Evolutionary conservation across 2,888 invertebrate genomes (phyloP).

Genomic region (Plemyria rubiginata): DNA sequence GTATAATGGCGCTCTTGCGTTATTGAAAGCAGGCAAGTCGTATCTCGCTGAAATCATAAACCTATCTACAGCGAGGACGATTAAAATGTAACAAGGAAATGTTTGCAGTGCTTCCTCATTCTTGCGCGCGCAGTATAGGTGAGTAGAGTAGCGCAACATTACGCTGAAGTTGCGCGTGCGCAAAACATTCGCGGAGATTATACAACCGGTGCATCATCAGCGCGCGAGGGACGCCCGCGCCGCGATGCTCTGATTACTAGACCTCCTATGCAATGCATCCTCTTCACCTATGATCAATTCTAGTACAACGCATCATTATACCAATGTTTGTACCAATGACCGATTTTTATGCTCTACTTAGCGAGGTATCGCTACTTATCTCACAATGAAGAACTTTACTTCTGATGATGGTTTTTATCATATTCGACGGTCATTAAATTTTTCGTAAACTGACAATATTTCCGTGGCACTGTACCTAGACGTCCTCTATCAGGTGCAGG

Average conservation of each 20-base stretch:
- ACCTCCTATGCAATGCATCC: conserved; percentile 51
- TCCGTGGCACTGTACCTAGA: conserved; percentile 46
- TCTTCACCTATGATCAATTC: conserved; percentile 7
- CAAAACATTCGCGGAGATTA: conserved; percentile 57
- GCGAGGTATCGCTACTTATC: not conserved
- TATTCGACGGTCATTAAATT: conserved; percentile 7
- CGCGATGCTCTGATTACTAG: conserved; percentile 75
- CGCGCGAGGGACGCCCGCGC: conserved; percentile 44
- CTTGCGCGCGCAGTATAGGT: conserved; percentile 66
- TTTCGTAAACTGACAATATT: conserved; percentile 28
- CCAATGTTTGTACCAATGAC: conserved; percentile 8
- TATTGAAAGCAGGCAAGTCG: conserved; percentile 13
- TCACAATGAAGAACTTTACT: not conserved
- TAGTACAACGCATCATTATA: conserved; percentile 4
- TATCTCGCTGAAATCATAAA: conserved; percentile 37
- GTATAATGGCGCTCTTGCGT: conserved; percentile 19
- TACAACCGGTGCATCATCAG: conserved; percentile 58
- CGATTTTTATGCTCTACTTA: conserved; percentile 13
- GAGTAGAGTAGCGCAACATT: conserved; percentile 68
- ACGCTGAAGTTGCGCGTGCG: conserved; percentile 53
- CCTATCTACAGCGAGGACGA: conserved; percentile 56
- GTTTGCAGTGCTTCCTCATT: conserved; percentile 72
- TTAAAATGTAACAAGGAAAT: conserved; percentile 77
- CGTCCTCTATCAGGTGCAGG: conserved; percentile 72
- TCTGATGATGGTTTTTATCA: not conserved